These are phyloP conservation scores for Zootermopsis nevadensis DNA, from an alignment of 2,888 invertebrate species.

Conservation along the genomic window DNA sequence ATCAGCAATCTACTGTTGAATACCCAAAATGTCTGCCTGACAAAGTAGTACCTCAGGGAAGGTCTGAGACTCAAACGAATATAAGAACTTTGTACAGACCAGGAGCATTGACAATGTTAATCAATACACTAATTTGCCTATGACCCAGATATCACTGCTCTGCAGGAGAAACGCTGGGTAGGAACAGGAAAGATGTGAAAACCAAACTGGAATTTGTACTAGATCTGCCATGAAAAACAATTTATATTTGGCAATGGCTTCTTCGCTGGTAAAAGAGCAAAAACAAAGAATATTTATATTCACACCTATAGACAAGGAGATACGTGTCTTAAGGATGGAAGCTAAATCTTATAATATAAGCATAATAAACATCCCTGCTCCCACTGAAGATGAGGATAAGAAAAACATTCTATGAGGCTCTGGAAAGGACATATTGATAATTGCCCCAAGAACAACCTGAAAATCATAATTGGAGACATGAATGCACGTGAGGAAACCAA, in stretches of 20 bases:
- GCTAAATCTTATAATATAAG: neutral
- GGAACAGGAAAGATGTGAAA: neutral
- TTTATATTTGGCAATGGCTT: constrained; percentile 11
- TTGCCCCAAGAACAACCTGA: neutral
- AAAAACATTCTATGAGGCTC: neutral
- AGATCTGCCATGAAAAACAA: neutral
- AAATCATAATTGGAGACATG: neutral
- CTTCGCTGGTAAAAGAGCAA: neutral
- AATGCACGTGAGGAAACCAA: neutral
- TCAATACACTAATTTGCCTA: neutral
- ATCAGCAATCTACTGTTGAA: too few relatives aligned
- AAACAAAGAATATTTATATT: neutral
- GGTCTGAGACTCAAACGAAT: too few relatives aligned
- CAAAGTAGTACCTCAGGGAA: too few relatives aligned
- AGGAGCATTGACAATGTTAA: neutral
- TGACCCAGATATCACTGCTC: neutral
- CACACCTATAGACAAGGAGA: neutral
- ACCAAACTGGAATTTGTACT: neutral
- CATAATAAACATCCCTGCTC: neutral
- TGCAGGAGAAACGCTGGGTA: neutral
- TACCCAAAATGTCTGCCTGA: too few relatives aligned
- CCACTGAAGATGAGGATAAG: neutral
- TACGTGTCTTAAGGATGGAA: neutral
- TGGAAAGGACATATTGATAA: constrained; percentile 15
- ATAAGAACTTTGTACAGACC: neutral